Percentiles rank a stretch among this genome's conserved stretches.
Conservation (phyloP, 2,113 vertebrate species). For the Cynocephalus volans region DNA sequence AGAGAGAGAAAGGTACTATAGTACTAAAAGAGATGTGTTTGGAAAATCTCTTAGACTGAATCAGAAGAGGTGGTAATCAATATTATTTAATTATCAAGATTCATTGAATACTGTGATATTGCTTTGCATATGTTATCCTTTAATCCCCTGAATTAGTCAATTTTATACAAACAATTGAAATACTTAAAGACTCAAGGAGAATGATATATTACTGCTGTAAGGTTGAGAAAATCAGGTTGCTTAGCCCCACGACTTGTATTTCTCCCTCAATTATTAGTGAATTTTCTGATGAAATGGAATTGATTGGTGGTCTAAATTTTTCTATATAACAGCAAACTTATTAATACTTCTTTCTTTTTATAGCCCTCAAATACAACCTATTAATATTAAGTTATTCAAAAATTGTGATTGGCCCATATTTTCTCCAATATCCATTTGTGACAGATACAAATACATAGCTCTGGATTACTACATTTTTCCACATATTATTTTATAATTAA, state of each 20-base stretch:
- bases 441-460: neutral
- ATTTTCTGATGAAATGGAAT: neutral
- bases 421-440: neutral
- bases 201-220: neutral
- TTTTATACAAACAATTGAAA: neutral
- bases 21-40: neutral
- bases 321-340: neutral
- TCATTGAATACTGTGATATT: neutral
- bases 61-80: neutral
- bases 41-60: neutral
- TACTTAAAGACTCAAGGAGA: neutral
- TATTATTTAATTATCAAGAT: neutral
- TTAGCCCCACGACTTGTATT: fast-evolving
- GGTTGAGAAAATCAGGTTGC: neutral
- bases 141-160: neutral
- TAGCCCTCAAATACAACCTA: neutral
- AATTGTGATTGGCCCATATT: neutral
- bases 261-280: neutral
- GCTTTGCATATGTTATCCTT: neutral
- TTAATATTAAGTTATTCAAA: neutral
- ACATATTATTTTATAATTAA: neutral
- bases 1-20: neutral
- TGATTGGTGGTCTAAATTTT: neutral
- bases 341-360: neutral
- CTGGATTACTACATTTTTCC: neutral